A percentile compares a stretch with the other conserved stretches of the same genome.
Evolutionary conservation across 2,113 vertebrate genomes (phyloP).

Genomic region (Tachycineta bicolor): DNA sequence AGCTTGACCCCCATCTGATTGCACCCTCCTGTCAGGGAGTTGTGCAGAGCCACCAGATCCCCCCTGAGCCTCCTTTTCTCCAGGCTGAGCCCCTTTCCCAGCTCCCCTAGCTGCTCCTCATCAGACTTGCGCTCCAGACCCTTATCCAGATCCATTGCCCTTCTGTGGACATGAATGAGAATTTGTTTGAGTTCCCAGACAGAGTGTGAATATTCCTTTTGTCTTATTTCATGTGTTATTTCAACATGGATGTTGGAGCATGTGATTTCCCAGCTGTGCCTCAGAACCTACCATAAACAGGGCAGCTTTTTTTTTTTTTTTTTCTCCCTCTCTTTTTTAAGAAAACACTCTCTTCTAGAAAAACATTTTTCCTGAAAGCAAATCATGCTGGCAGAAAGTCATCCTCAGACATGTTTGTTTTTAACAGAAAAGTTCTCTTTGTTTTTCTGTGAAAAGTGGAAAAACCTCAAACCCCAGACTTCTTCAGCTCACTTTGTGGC

Average conservation of each 20-base stretch:
- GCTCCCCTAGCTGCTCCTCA: not conserved
- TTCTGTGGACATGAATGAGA: not conserved
- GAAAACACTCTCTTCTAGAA: not conserved
- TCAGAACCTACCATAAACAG: not conserved
- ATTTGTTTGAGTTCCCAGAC: not conserved
- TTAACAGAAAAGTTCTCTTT: not conserved
- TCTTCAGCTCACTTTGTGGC: not conserved
- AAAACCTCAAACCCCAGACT: not conserved
- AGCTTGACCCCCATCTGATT: rapidly evolving
- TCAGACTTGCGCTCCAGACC: not conserved
- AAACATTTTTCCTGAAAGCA: not conserved
- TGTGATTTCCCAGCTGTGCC: not conserved
- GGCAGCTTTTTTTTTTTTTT: not conserved
- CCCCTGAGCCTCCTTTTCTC: not conserved
- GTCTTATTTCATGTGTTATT: not conserved
- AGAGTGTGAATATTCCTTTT: not conserved
- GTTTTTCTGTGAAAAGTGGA: not conserved
- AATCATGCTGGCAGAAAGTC: not conserved
- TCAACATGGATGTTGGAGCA: not conserved
- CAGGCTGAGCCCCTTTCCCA: not conserved
- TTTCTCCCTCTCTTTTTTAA: not conserved
- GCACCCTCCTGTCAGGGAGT: rapidly evolving
- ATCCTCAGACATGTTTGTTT: not conserved
- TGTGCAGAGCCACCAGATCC: not conserved
- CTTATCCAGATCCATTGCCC: rapidly evolving